phyloP scores from a whole-genome alignment of 2,888 invertebrate genomes.

The Oeneis ivallda region DNA sequence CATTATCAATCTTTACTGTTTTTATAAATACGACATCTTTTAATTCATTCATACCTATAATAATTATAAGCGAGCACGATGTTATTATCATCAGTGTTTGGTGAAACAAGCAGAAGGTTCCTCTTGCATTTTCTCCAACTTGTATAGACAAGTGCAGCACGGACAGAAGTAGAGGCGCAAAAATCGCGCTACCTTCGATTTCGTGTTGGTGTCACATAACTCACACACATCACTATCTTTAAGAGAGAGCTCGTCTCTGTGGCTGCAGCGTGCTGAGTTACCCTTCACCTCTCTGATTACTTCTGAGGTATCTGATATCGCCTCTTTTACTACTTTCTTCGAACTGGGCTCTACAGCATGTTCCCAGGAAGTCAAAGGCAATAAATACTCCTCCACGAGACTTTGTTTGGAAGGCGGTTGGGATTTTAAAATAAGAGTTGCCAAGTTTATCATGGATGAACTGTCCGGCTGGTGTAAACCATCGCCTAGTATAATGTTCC shows the following conservation, averaged over 20 bases:
- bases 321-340: slow-evolving; percentile 38
- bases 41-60: neutral
- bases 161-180: slow-evolving; percentile 73
- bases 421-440: slow-evolving; percentile 75
- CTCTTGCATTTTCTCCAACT: slow-evolving; percentile 63
- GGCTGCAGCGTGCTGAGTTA: slow-evolving; percentile 16
- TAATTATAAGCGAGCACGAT: neutral
- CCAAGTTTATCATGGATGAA: slow-evolving; percentile 82
- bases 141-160: slow-evolving; percentile 71
- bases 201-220: slow-evolving; percentile 43
- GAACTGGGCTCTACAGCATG: slow-evolving; percentile 47
- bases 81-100: slow-evolving; percentile 25
- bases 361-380: slow-evolving; percentile 83
- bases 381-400: slow-evolving; percentile 73
- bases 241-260: slow-evolving; percentile 28
- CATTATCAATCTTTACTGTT: neutral
- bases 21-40: neutral
- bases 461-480: slow-evolving; percentile 80
- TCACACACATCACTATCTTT: slow-evolving; percentile 50
- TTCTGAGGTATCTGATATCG: neutral
- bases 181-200: slow-evolving; percentile 67
- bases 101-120: slow-evolving; percentile 47
- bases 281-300: slow-evolving; percentile 16
- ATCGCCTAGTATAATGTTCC: slow-evolving; percentile 76
- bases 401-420: slow-evolving; percentile 64